phyloP scores from a whole-genome alignment of 2,797 vertebrate genomes.

The Enteromius argenteus region DNA sequence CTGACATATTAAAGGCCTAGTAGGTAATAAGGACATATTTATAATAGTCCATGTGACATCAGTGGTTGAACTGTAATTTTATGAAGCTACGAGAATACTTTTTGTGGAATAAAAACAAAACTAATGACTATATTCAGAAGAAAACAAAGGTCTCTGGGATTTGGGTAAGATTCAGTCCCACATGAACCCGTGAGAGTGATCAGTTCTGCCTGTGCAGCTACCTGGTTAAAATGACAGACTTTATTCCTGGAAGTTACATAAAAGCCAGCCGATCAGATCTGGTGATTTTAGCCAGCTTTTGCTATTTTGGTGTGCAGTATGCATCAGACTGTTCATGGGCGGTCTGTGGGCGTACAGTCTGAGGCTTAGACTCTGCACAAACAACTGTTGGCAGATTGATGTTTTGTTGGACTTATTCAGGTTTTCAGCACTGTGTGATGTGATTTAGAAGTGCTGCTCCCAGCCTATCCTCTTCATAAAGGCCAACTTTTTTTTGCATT shows the following conservation, averaged over 20 bases:
- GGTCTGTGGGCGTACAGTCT: constrained; percentile 12
- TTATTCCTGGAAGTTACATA: constrained; percentile 22
- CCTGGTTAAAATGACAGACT: background rate
- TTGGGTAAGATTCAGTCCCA: background rate
- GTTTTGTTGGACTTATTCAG: background rate
- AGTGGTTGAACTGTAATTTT: too few species aligned
- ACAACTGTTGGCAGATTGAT: constrained; percentile 14
- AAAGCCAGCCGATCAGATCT: constrained; percentile 5
- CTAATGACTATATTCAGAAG: background rate
- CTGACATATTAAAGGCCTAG: too few species aligned
- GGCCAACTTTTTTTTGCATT: background rate
- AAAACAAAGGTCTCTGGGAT: too few species aligned
- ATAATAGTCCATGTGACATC: too few species aligned
- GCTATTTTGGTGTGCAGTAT: background rate
- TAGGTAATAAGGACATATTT: background rate
- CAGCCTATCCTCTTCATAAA: background rate
- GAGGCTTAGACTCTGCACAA: background rate
- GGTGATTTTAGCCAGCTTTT: constrained; percentile 15
- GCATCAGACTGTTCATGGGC: background rate
- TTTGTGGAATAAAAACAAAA: too few species aligned
- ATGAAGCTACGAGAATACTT: background rate
- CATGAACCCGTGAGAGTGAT: background rate
- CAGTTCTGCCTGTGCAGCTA: background rate
- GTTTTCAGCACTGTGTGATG: background rate
- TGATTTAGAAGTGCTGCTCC: background rate